Evolutionary conservation across 2,797 vertebrate genomes (phyloP), one percentile per base, ranked within the genome.

Genomic region (Carapus acus): DNA sequence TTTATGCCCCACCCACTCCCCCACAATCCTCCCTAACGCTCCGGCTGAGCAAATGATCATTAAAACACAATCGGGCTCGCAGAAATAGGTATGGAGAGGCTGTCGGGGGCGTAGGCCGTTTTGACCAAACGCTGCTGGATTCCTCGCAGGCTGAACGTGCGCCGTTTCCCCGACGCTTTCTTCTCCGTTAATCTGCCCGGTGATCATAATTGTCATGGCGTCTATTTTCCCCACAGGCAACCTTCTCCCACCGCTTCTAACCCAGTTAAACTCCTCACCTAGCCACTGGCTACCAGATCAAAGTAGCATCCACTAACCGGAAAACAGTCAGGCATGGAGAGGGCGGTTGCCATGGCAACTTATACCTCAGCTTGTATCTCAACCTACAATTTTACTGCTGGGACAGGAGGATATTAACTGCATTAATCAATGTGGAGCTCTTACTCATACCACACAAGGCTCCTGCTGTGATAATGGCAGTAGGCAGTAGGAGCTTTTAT

Each of bases 241-340:
- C 58, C 23, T 33, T 61, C 48, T 73, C 77, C 72, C 64, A 61
- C 41, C 44, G 64, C 58, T 76, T 70, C 49, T 61, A 72, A 58
- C 54, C 68, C 67, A 75, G 67, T 73, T 77, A 69, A 82, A 74
- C 51, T 69, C 52, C 43, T 73, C 62, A 76, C 73, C 74, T 71
- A 74, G 73, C 78, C 70, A 74, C 69, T 47, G 71, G 84, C 83
- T 62, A 80, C 42, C 38, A 70, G 14, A 87, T 86, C 76, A 83
- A 86, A 86, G 82, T 71, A 65, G 33, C 63, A 67, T 67, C 51
- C 69, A 71, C 71, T 75, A 60, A 66, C 37, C 65, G 78, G 73
- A 80, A 74, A 81, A 80, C 62, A 73, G 57, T 59, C 43, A 52
- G 46, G 68, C 49, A 13, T 54, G 44, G 42, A 62, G 67, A 40